Conservation (phyloP, 2,113 vertebrate genomes). For the Nettapus auritus region DNA sequence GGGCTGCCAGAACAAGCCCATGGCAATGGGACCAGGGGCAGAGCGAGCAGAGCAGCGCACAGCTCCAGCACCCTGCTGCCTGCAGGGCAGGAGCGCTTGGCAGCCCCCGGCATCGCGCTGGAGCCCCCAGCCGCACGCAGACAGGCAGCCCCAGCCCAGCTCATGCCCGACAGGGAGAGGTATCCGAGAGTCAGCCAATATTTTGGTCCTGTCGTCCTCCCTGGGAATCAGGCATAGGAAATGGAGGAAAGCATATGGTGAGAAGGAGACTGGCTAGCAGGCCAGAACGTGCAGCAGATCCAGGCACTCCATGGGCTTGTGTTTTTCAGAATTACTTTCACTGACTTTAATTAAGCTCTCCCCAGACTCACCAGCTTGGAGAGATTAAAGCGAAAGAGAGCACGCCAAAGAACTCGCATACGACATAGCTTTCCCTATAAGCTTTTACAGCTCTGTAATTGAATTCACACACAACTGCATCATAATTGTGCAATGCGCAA, state of each 20-base stretch:
- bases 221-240: not conserved
- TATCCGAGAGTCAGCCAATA: not conserved
- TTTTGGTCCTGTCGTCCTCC: not conserved
- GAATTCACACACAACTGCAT: not conserved
- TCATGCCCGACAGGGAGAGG: not conserved
- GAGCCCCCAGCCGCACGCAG: too few species aligned
- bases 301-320: not conserved
- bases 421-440: not conserved
- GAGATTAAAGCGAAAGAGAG: not conserved
- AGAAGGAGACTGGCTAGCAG: not conserved
- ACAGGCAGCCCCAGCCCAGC: not conserved
- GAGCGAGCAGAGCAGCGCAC: too few species aligned
- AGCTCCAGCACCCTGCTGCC: too few species aligned
- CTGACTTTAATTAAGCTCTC: not conserved
- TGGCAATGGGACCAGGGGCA: too few species aligned
- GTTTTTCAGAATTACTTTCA: not conserved
- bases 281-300: not conserved
- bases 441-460: not conserved
- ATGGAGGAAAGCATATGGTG: accelerated
- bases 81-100: too few species aligned
- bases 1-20: too few species aligned
- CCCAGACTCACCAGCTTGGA: not conserved
- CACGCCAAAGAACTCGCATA: not conserved
- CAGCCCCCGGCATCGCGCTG: too few species aligned
- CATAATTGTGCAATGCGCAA: not conserved